phyloP scores from a whole-genome alignment of 30 jellyfish, hydroid and myxozoan genomes.

The Hydractinia echinata region DNA sequence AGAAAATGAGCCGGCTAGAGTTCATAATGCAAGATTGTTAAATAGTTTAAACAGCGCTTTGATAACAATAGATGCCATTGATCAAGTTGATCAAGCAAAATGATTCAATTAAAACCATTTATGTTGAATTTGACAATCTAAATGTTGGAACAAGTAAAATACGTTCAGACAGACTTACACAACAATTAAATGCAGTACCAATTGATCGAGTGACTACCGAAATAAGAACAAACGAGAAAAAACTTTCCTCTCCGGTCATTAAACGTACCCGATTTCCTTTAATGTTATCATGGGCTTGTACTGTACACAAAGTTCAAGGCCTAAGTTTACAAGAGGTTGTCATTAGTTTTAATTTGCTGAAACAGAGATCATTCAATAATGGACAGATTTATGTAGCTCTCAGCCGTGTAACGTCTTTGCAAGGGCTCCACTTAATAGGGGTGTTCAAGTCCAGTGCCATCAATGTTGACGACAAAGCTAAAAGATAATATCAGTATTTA shows the following conservation, averaged over 20 bases:
- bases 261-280: not conserved
- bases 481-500: not conserved
- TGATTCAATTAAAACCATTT: not conserved
- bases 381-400: not conserved
- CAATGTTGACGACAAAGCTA: not conserved
- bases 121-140: not conserved
- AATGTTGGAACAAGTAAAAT: no score
- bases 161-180: not conserved
- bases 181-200: slow-evolving; percentile 1
- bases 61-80: not conserved
- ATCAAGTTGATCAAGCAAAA: not conserved
- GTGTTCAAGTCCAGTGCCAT: not conserved
- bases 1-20: no score
- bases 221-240: not conserved
- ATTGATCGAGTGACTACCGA: slow-evolving; percentile 2
- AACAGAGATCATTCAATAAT: not conserved
- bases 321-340: no score
- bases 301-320: no score
- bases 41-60: not conserved
- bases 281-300: not conserved
- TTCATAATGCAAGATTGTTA: no score
- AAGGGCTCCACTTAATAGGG: not conserved
- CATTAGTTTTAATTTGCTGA: no score
- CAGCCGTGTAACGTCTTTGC: not conserved
- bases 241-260: not conserved